Conservation (phyloP, 64 coral and sea anemone species). For the Montipora capricornis region DNA sequence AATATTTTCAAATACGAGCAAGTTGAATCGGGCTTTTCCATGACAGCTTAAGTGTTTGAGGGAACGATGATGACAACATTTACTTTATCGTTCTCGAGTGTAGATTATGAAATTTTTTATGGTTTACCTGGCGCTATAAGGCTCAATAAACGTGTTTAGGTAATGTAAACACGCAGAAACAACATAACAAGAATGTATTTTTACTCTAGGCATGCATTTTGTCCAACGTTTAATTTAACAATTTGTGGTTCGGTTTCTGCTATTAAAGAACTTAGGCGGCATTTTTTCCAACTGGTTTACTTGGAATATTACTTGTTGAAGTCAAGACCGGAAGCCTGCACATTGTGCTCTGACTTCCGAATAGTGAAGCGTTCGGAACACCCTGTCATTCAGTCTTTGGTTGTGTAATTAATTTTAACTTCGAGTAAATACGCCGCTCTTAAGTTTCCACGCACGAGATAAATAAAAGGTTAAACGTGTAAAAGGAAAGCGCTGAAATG, state of each 20-base stretch:
- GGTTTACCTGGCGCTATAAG: constrained; percentile 27
- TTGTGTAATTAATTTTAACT: constrained; percentile 53
- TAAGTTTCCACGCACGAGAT: constrained; percentile 34
- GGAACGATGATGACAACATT: constrained; percentile 15
- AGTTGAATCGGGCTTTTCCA: neutral
- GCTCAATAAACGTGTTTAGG: neutral
- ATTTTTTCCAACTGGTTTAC: too few relatives aligned
- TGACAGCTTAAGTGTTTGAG: constrained; percentile 20
- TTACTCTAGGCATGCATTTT: neutral
- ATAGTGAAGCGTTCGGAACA: constrained; percentile 33
- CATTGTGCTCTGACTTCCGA: constrained; percentile 23
- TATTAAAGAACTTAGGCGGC: neutral
- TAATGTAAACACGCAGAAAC: neutral
- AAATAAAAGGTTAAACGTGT: constrained; percentile 56
- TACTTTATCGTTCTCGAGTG: constrained; percentile 4
- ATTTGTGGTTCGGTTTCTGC: neutral
- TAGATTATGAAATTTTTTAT: neutral
- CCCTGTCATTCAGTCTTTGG: constrained; percentile 21
- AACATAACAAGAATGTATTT: neutral
- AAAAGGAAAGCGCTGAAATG: constrained; percentile 47
- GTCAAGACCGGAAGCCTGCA: neutral
- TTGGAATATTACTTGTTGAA: constrained; percentile 14
- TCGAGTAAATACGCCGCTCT: constrained; percentile 22
- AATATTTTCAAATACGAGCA: neutral
- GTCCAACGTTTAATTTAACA: neutral